Evolutionary conservation across 2,113 vertebrate species (phyloP), one percentile per base, ranked within the genome.

Genomic region (Platysteira castanea): DNA sequence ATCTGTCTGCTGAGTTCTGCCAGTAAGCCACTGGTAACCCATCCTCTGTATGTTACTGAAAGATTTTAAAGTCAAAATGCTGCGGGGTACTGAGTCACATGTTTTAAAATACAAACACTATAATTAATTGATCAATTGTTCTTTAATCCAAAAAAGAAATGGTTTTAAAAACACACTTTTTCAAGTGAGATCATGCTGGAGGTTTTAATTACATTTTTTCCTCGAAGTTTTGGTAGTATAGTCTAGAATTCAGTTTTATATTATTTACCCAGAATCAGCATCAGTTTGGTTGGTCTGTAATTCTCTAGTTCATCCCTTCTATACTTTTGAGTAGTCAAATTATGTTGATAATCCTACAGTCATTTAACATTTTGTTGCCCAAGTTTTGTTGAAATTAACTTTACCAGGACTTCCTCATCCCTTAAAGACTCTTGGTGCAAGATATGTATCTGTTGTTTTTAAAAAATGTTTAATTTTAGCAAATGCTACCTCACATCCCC

Each of bases 401-500:
- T 94, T 87, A 35, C 35, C 71, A 61, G 68, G 80, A 89, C 37
- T 82, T 89, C 87, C 54, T 96, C 35, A 71, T 94, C 87, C 23
- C 41, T 91, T 94, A 44, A 79, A 89, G 50, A 24, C 61, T 84
- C 46, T 69, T 87, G 61, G 81, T 96, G 46, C 70, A 94, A 82
- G 64, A 89, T 93, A 56, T 71, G 19, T 95, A 49, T 79, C 91
- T 96, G 95, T 95, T 96, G 93, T 96, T 96, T 94, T 87, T 41
- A 33, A 95, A 96, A 93, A 95, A 56, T 35, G 93, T 94, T 96
- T 96, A 97, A 96, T 95, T 97, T 96, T 97, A 96, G 94, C 89
- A 97, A 95, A 94, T 95, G 89, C 87, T 96, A 93, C 95, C 96
- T 97, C 87, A 87, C 74, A 93, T 96, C 91, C 94, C 93, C 95